phyloP scores from a whole-genome alignment of 2,113 vertebrate genomes.

The Chamaea fasciata region DNA sequence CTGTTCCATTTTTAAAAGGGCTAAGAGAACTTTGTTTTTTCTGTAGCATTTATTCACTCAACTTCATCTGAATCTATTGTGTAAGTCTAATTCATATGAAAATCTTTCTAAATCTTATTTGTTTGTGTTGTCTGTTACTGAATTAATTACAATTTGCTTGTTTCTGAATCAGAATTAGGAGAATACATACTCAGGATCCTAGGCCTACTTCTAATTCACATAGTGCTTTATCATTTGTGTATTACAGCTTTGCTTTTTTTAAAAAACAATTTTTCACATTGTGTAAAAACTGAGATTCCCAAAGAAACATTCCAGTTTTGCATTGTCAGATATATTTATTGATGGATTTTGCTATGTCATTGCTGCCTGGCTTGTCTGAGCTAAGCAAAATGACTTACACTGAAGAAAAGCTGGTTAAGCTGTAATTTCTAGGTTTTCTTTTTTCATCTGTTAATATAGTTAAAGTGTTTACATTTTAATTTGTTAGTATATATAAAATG shows the following conservation, averaged over 20 bases:
- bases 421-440: not conserved
- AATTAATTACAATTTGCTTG: not conserved
- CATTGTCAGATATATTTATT: not conserved
- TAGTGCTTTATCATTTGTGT: accelerated
- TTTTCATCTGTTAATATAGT: not conserved
- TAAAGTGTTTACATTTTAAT: not conserved
- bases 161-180: not conserved
- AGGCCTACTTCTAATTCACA: not conserved
- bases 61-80: not conserved
- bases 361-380: not conserved
- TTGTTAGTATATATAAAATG: not conserved
- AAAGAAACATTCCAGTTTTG: not conserved
- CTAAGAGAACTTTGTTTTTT: not conserved
- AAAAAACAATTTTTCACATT: not conserved
- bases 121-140: not conserved
- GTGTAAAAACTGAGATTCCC: not conserved
- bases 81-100: not conserved
- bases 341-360: not conserved
- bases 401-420: not conserved
- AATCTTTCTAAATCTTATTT: not conserved
- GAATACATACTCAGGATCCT: not conserved
- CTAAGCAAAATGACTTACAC: not conserved
- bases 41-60: not conserved
- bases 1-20: not conserved
- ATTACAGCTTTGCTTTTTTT: not conserved